Percentiles rank a stretch among this genome's conserved stretches.
These are phyloP conservation scores for Apolygus lucorum DNA, from an alignment of 1,140 invertebrate genomes.

Conservation along the genomic window DNA sequence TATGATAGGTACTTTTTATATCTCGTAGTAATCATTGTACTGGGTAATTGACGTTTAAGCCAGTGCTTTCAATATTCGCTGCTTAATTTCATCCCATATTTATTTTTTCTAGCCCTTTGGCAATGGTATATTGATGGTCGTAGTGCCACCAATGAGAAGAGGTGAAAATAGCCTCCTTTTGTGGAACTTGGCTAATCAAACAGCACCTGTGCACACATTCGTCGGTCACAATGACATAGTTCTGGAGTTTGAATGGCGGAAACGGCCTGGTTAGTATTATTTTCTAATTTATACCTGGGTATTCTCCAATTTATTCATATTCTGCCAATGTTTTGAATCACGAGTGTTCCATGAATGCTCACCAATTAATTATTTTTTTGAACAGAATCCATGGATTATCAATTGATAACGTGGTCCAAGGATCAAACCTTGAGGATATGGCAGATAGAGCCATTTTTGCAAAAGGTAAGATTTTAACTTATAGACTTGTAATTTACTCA, in stretches of 20 bases:
- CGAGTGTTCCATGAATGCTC: too few relatives aligned
- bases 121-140: conserved; percentile 81
- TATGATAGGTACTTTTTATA: too few relatives aligned
- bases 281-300: neutral
- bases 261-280: conserved; percentile 24
- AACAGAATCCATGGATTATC: conserved; percentile 57
- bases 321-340: too few relatives aligned
- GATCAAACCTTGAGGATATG: conserved; percentile 87
- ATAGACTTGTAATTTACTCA: too few relatives aligned
- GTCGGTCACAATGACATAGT: conserved; percentile 89
- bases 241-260: conserved; percentile 87
- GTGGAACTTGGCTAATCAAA: conserved; percentile 66
- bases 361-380: conserved; percentile 30
- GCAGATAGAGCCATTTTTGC: conserved; percentile 73
- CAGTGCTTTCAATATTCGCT: too few relatives aligned
- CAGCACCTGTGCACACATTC: conserved; percentile 72
- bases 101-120: conserved; percentile 71
- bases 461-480: conserved; percentile 60
- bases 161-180: conserved; percentile 73
- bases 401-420: conserved; percentile 91
- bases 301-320: neutral
- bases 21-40: too few relatives aligned
- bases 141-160: conserved; percentile 66
- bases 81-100: too few relatives aligned
- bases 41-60: too few relatives aligned